These are phyloP conservation scores for Accipiter virgatus DNA, from an alignment of 2,113 vertebrate genomes.

Conservation along the genomic window DNA sequence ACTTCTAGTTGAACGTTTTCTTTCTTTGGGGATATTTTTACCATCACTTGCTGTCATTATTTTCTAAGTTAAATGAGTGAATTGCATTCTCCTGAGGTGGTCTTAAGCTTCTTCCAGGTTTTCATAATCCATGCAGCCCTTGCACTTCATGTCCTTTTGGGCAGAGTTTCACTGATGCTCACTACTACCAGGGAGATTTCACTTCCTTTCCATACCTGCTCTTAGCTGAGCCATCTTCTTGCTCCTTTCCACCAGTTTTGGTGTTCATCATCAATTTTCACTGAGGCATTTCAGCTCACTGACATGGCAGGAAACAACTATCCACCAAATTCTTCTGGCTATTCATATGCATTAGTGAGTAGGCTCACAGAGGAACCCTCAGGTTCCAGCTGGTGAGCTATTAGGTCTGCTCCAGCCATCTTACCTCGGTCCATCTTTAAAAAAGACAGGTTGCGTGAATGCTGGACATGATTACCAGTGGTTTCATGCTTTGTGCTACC, in stretches of 20 bases:
- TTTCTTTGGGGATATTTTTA: not conserved
- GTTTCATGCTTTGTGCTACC: not conserved
- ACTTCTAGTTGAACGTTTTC: not conserved
- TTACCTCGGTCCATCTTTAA: not conserved
- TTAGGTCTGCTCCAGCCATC: not conserved
- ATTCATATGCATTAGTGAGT: accelerated
- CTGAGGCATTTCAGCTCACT: not conserved
- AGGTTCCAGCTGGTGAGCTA: not conserved
- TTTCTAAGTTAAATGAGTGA: not conserved
- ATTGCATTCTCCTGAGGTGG: not conserved
- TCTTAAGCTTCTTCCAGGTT: not conserved
- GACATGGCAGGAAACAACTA: not conserved
- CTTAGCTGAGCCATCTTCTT: not conserved
- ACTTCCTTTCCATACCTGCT: not conserved
- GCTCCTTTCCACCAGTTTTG: not conserved
- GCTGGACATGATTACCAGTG: not conserved
- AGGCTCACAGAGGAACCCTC: accelerated
- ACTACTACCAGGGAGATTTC: not conserved
- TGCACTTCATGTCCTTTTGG: not conserved
- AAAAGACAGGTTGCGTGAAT: not conserved
- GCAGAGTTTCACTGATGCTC: not conserved
- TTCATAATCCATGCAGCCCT: not conserved
- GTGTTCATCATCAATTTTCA: not conserved
- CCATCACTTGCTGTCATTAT: not conserved
- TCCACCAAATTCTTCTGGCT: not conserved